Conservation (phyloP, 2,888 invertebrate species). For the Drosophila kuntzei region DNA sequence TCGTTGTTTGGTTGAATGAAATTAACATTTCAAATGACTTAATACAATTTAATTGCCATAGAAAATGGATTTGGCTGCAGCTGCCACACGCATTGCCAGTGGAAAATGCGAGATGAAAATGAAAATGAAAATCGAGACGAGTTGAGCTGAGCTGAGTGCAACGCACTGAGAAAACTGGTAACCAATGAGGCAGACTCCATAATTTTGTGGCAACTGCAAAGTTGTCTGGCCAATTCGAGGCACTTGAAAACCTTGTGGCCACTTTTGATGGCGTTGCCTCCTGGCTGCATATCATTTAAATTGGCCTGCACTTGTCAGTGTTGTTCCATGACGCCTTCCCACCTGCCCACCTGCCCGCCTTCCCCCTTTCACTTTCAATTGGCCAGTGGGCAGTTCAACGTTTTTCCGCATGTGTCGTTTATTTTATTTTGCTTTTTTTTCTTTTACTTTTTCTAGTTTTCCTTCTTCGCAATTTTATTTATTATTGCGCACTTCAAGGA, state of each 20-base stretch:
- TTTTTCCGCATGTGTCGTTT: constrained; percentile 19
- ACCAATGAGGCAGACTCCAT: constrained; percentile 1
- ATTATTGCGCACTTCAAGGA: constrained; percentile 62
- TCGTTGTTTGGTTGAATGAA: constrained; percentile 54
- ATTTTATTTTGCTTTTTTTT: constrained; percentile 2
- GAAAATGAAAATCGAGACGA: constrained; percentile 10
- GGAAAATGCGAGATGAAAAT: constrained; percentile 21
- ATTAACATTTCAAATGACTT: constrained; percentile 71
- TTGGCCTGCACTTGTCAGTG: constrained; percentile 39
- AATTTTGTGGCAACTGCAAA: not conserved
- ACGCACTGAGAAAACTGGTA: constrained; percentile 23
- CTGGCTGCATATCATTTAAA: constrained; percentile 40
- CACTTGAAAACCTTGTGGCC: constrained; percentile 27
- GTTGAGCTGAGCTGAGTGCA: constrained; percentile 14
- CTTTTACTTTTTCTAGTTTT: constrained; percentile 38
- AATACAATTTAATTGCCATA: constrained; percentile 65
- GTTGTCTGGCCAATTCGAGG: constrained; percentile 18
- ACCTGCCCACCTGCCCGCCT: constrained; percentile 6
- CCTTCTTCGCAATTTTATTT: constrained; percentile 55
- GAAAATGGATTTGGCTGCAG: constrained; percentile 17
- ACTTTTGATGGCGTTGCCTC: constrained; percentile 14
- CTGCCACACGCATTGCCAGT: constrained; percentile 21
- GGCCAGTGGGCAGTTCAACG: constrained; percentile 65
- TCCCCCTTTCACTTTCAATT: constrained; percentile 74
- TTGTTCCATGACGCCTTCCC: constrained; percentile 4